A percentile compares a stretch with the other conserved stretches of the same genome.
These are phyloP conservation scores for Eudyptes chrysolophus DNA, from an alignment of 2,113 vertebrate species.

Conservation along the genomic window DNA sequence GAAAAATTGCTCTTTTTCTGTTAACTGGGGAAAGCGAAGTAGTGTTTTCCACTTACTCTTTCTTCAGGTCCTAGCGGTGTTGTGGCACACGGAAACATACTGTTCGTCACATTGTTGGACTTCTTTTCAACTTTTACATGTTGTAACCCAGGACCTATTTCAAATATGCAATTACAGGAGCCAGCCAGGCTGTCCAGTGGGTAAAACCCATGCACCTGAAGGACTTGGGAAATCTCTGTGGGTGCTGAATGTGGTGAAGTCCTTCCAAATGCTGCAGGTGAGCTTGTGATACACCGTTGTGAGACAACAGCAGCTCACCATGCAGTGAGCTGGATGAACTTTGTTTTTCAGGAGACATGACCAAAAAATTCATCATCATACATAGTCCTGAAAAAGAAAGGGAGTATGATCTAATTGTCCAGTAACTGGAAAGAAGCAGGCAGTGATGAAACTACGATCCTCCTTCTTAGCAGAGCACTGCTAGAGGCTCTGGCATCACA, in stretches of 20 bases:
- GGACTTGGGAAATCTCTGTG: too few relatives aligned
- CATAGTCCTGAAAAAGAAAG: background rate
- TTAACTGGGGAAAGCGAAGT: background rate
- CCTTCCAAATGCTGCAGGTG: background rate
- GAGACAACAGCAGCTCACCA: background rate
- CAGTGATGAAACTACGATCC: background rate
- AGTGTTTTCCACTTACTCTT: background rate
- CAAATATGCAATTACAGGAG: background rate
- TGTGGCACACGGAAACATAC: background rate
- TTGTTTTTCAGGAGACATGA: background rate
- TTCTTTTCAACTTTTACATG: background rate
- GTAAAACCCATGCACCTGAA: background rate
- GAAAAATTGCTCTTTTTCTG: background rate
- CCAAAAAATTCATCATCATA: background rate
- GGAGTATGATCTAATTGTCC: background rate
- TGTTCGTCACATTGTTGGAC: background rate
- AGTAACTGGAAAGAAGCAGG: background rate
- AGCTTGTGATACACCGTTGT: background rate
- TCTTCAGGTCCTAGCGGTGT: background rate
- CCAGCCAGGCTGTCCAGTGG: background rate
- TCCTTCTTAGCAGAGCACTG: background rate
- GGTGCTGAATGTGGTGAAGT: background rate
- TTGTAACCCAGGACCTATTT: background rate
- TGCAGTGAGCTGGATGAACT: background rate
- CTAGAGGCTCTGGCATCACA: background rate